Base-by-base conservation (phyloP, 2,888 invertebrate genomes). In the Metalampra italica region DNA sequence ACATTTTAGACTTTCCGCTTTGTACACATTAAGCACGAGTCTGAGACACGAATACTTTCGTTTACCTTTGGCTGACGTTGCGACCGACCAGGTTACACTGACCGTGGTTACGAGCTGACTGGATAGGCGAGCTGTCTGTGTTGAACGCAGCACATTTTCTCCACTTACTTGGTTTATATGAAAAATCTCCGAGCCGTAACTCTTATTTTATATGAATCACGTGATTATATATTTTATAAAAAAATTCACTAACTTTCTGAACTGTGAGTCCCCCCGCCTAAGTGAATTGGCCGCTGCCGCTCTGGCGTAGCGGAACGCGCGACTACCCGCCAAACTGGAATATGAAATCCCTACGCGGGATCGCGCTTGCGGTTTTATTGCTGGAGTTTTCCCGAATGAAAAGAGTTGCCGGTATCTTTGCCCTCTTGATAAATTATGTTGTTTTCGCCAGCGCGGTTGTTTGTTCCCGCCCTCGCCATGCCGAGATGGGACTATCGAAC, bases 351-450 rank as follows among this genome's bases (percentile, higher is more conserved):
- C 68, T 59, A 60, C 67, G 68, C 53, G 55, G 59, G 59, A 60
- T 66, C 66, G 63, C 68, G 72, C 66, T 70, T 78, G 74, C 66
- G 78, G 79, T 80, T 84, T 85, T 86, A 85, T 82, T 78, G 70
- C 72, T 66, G 59, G 78, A 83, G 74, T 80, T 81, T 75, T 64
- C 73, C 68, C 64, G 57, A 59, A 45, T 45, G 45, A 66, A 68
- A 65, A 66, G 52, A 52, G 65, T 65, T 62, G 68, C 71, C 75
- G 75, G 79, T 79, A 76, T 79, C 75, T 71, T 71, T 69, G 72
- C 79, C 82, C 80, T 76, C 77, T 75, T 86, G 87, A 88, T 87
- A 87, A 86, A 88, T 86, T 72, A 83, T 80, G 83, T 88, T 88
- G 88, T 88, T 88, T 88, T 86, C 86, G 85, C 75, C 79, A 76